A percentile compares a stretch with the other conserved stretches of the same genome.
These are phyloP conservation scores for Balaeniceps rex DNA, from an alignment of 2,113 vertebrate genomes.

Conservation along the genomic window DNA sequence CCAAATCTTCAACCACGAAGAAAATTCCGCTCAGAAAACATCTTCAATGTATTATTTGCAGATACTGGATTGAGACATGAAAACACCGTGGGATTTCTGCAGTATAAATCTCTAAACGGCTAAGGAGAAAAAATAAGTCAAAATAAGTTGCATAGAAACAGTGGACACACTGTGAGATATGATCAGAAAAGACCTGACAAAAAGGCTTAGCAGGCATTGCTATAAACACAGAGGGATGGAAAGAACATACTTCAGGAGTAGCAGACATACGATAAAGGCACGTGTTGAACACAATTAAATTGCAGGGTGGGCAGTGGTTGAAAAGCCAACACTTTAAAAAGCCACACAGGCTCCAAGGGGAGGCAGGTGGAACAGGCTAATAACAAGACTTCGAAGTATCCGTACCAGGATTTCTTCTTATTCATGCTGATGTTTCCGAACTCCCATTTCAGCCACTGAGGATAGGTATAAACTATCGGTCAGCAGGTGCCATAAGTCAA, in stretches of 20 bases:
- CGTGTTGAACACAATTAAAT: neutral
- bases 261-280: accelerated
- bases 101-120: neutral
- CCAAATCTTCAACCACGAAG: neutral
- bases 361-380: neutral
- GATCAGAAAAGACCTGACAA: neutral
- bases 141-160: neutral
- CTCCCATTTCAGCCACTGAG: neutral
- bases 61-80: neutral
- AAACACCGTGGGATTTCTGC: neutral
- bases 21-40: neutral
- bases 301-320: neutral
- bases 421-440: neutral
- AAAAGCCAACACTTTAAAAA: neutral
- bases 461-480: neutral
- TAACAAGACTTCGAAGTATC: neutral
- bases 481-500: neutral
- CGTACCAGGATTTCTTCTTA: neutral
- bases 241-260: neutral
- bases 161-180: neutral
- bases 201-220: neutral
- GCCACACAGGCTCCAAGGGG: neutral
- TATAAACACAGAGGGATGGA: neutral
- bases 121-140: neutral
- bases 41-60: neutral